A percentile compares a stretch with the other conserved stretches of the same genome.
These are phyloP conservation scores for Rhodeus uyekii DNA, from an alignment of 2,797 vertebrate genomes.

Conservation along the genomic window DNA sequence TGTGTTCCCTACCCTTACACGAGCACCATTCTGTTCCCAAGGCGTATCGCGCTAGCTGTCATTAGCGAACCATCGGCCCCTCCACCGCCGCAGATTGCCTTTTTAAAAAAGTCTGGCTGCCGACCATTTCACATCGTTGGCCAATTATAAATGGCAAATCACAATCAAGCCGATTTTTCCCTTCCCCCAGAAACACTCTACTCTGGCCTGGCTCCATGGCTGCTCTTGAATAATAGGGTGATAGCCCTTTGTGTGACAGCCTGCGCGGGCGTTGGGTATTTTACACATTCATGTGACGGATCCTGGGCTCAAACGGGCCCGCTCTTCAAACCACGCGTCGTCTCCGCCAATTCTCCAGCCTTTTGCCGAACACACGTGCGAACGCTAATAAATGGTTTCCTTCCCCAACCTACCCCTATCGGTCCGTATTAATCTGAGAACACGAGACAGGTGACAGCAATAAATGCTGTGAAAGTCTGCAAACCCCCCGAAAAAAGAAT, in stretches of 20 bases:
- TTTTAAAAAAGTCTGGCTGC: conserved; percentile 70
- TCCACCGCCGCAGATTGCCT: conserved; percentile 78
- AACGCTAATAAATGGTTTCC: conserved; percentile 52
- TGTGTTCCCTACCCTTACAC: conserved; percentile 61
- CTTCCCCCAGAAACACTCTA: conserved; percentile 62
- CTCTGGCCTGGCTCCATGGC: conserved; percentile 71
- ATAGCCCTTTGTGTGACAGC: conserved; percentile 74
- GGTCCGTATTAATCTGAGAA: conserved; percentile 46
- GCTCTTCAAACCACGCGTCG: conserved; percentile 31
- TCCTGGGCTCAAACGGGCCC: conserved; percentile 54
- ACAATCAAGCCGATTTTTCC: conserved; percentile 71
- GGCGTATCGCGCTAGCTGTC: conserved; percentile 72
- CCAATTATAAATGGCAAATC: conserved; percentile 79
- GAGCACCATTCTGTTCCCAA: conserved; percentile 65
- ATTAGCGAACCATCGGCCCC: conserved; percentile 76
- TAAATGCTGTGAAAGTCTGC: conserved; percentile 44
- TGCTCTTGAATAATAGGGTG: conserved; percentile 75
- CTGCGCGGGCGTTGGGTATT: conserved; percentile 70
- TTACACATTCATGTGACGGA: conserved; percentile 69
- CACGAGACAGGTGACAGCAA: conserved; percentile 55
- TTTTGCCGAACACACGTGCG: conserved; percentile 52
- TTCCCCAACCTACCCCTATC: conserved; percentile 40
- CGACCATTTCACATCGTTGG: conserved; percentile 72
- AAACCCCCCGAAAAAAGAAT: conserved; percentile 38
- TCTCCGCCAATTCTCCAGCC: conserved; percentile 52